Conservation (phyloP, 2,113 vertebrate species). For the Porphyrio hochstetteri region DNA sequence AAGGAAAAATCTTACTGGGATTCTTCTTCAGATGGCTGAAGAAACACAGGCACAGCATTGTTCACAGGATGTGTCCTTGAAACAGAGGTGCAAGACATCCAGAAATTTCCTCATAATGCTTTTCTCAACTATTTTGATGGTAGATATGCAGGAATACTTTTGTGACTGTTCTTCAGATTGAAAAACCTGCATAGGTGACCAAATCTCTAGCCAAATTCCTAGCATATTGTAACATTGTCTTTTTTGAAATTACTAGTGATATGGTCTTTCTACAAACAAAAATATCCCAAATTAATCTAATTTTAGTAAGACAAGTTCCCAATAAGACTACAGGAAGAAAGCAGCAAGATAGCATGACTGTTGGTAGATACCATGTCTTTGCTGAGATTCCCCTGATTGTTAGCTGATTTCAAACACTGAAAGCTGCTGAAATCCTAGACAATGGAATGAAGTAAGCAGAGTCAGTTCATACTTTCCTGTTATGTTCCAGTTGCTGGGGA, state of each 20-base stretch:
- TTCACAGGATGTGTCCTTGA: background rate
- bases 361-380: background rate
- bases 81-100: background rate
- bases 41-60: background rate
- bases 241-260: background rate
- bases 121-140: background rate
- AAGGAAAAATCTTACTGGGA: background rate
- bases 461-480: background rate
- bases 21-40: background rate
- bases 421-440: slow-evolving; percentile 10
- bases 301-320: background rate
- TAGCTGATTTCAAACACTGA: background rate
- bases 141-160: background rate
- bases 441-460: background rate
- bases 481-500: background rate
- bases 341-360: background rate
- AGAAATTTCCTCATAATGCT: background rate
- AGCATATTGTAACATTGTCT: background rate
- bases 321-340: background rate
- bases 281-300: background rate
- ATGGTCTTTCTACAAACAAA: background rate
- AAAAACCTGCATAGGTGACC: background rate
- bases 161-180: background rate
- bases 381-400: background rate
- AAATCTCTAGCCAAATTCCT: background rate